phyloP scores from a whole-genome alignment of 2,888 invertebrate species.

The Lingula anatina region DNA sequence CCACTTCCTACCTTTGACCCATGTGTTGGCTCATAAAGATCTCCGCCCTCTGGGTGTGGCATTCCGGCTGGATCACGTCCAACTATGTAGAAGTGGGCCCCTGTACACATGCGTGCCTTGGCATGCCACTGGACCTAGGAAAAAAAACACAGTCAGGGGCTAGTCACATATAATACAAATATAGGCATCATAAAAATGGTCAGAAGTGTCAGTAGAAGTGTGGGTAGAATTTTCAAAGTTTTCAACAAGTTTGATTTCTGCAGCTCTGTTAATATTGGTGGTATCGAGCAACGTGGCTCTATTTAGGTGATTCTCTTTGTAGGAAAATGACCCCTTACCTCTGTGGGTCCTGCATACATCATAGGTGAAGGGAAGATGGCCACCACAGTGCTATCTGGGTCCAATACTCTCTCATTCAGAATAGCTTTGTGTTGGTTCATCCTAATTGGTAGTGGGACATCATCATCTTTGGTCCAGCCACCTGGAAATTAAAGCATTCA shows the following conservation, averaged over 20 bases:
- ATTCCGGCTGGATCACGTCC: slow-evolving; percentile 98
- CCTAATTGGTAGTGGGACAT: slow-evolving; percentile 85
- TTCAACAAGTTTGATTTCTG: too few relatives aligned
- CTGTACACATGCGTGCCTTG: slow-evolving; percentile 89
- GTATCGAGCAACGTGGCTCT: neutral
- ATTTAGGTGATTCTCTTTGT: neutral
- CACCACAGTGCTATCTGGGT: slow-evolving; percentile 78
- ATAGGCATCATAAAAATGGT: too few relatives aligned
- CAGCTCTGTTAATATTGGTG: neutral
- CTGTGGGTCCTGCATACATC: slow-evolving; percentile 99
- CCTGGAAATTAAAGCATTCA: too few relatives aligned
- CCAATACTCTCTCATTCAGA: slow-evolving; percentile 70
- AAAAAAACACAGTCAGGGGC: too few relatives aligned
- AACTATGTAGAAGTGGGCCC: slow-evolving; percentile 97
- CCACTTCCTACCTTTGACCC: slow-evolving; percentile 64
- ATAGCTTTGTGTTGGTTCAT: slow-evolving; percentile 92
- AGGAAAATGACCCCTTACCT: slow-evolving; percentile 58
- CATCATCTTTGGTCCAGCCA: slow-evolving; percentile 98
- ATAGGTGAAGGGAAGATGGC: slow-evolving; percentile 99
- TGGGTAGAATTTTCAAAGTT: too few relatives aligned
- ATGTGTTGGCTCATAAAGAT: slow-evolving; percentile 89
- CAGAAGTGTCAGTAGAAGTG: too few relatives aligned
- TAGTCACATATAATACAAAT: too few relatives aligned
- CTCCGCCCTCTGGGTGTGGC: slow-evolving; percentile 79
- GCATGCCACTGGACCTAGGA: slow-evolving; percentile 90